These are phyloP conservation scores for Drosophila miranda DNA, from an alignment of 1,140 invertebrate genomes.

Conservation along the genomic window DNA sequence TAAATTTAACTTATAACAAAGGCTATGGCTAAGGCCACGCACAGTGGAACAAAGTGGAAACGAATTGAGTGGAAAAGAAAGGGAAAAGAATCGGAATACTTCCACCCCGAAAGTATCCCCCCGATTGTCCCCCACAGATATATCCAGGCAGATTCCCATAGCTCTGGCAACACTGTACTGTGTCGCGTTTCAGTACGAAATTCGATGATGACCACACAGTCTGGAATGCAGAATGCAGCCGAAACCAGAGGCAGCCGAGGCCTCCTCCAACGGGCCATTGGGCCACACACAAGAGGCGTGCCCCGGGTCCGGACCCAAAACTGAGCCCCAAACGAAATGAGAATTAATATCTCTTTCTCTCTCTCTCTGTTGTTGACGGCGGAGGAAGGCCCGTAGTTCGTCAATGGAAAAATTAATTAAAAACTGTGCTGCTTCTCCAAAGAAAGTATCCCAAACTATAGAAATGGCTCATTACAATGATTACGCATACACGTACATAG, in stretches of 20 bases:
- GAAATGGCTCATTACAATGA: slow-evolving; percentile 71
- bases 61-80: too few relatives aligned
- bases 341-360: slow-evolving; percentile 53
- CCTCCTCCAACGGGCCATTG: not conserved
- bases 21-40: slow-evolving; percentile 6
- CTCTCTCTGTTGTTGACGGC: not conserved
- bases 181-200: slow-evolving; percentile 43
- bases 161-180: slow-evolving; percentile 34
- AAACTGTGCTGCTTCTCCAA: slow-evolving; percentile 39
- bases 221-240: slow-evolving; percentile 23
- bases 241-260: slow-evolving; percentile 16
- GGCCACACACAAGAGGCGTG: slow-evolving; percentile 53
- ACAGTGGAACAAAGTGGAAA: slow-evolving; percentile 33
- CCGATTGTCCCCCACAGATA: not conserved
- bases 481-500: slow-evolving; percentile 48
- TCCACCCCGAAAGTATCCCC: too few relatives aligned
- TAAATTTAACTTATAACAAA: slow-evolving; percentile 70
- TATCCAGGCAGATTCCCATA: slow-evolving; percentile 4
- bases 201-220: slow-evolving; percentile 49
- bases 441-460: slow-evolving; percentile 60
- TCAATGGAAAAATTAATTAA: slow-evolving; percentile 69
- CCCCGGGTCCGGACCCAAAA: slow-evolving; percentile 37
- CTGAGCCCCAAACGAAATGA: slow-evolving; percentile 15
- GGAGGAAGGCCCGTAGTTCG: slow-evolving; percentile 3
- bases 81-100: too few relatives aligned